Conservation (phyloP, 1,140 invertebrate species). For the Heliothis virescens region DNA sequence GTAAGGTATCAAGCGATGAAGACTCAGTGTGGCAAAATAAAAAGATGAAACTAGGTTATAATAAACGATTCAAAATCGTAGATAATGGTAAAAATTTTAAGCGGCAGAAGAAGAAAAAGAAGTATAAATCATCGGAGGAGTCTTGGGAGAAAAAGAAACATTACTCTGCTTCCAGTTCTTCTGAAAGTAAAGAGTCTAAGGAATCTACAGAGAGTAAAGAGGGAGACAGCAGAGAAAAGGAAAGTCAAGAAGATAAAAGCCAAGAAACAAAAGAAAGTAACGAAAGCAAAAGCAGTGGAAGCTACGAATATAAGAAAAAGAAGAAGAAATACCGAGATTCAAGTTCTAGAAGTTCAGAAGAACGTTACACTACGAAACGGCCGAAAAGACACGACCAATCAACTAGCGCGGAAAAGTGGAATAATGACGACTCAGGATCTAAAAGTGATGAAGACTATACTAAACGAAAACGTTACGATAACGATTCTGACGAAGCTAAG, state of each 20-base stretch:
- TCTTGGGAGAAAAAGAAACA: neutral
- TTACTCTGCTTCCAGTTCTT: neutral
- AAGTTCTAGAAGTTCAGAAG: too few species aligned
- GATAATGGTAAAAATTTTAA: neutral
- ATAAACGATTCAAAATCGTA: conserved; percentile 23
- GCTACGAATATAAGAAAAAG: too few species aligned
- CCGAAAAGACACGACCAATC: too few species aligned
- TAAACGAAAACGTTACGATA: neutral
- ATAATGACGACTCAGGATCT: too few species aligned
- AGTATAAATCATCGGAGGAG: neutral
- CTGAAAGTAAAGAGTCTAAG: conserved; percentile 4
- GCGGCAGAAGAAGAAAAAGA: neutral
- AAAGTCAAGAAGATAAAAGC: too few species aligned
- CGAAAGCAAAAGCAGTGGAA: too few species aligned
- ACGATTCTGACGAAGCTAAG: neutral
- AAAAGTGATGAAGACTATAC: neutral
- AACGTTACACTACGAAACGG: too few species aligned
- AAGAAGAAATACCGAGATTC: too few species aligned
- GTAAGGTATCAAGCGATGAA: neutral
- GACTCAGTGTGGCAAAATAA: neutral
- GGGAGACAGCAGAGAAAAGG: too few species aligned
- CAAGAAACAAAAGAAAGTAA: too few species aligned
- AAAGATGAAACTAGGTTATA: neutral
- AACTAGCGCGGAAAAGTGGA: too few species aligned
- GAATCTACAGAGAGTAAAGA: too few species aligned